A percentile compares a stretch with the other conserved stretches of the same genome.
Conservation (phyloP, 2,888 invertebrate species). For the Noctua janthe region DNA sequence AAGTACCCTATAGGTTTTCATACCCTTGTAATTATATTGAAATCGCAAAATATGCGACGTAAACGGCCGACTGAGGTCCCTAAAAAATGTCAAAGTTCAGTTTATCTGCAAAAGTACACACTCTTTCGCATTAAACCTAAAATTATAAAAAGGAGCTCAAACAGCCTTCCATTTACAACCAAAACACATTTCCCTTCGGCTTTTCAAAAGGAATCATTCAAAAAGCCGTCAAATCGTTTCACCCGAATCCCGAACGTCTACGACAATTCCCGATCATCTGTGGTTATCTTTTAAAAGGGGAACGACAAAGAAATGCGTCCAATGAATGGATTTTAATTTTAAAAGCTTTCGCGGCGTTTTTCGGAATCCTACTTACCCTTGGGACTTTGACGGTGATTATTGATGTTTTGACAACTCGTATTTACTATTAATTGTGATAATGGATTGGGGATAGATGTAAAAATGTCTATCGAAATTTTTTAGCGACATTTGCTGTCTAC, state of each 20-base stretch:
- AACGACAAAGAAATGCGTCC: constrained; percentile 84
- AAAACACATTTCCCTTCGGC: constrained; percentile 53
- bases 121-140: not conserved
- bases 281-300: constrained; percentile 79
- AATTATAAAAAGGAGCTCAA: constrained; percentile 20
- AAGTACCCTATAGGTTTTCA: no score
- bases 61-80: no score
- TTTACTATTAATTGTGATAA: constrained; percentile 78
- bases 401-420: constrained; percentile 88
- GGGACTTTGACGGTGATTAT: constrained; percentile 82
- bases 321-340: constrained; percentile 89
- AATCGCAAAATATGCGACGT: no score
- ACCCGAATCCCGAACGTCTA: constrained; percentile 70
- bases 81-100: not conserved
- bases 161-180: constrained; percentile 25
- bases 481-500: not conserved
- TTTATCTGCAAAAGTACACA: not conserved
- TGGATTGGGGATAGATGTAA: constrained; percentile 66
- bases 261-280: constrained; percentile 79
- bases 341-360: constrained; percentile 87
- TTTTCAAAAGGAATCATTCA: constrained; percentile 59
- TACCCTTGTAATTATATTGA: no score
- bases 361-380: constrained; percentile 80
- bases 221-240: constrained; percentile 59
- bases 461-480: constrained; percentile 18